Conservation (phyloP, 2,113 vertebrate species). For the Xerus inauris region DNA sequence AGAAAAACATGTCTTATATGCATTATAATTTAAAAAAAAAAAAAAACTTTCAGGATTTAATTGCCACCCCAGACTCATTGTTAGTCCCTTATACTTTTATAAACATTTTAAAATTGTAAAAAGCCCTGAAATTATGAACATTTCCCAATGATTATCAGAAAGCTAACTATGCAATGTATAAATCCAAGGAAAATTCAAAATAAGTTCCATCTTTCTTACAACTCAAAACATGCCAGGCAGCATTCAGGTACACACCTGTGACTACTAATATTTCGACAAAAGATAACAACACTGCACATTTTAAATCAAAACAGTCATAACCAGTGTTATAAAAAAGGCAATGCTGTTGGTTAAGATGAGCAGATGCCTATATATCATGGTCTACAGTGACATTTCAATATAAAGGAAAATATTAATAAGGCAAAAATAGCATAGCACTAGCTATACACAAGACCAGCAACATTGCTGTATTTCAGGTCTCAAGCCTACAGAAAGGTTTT, state of each 20-base stretch:
- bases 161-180: neutral
- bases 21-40: slow-evolving; percentile 62
- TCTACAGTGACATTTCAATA: neutral
- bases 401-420: neutral
- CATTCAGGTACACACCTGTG: neutral
- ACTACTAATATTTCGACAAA: neutral
- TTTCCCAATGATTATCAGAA: slow-evolving; percentile 20
- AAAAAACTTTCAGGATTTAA: slow-evolving; percentile 3
- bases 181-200: neutral
- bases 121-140: neutral
- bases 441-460: neutral
- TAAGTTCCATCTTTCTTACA: neutral
- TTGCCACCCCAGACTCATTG: neutral
- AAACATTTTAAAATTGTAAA: neutral
- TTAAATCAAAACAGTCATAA: neutral
- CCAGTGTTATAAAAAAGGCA: neutral
- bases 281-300: neutral
- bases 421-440: neutral
- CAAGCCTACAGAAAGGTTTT: neutral
- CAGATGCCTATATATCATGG: neutral
- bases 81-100: neutral
- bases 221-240: neutral
- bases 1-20: slow-evolving; percentile 61
- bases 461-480: neutral
- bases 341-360: no score